Percentiles rank a stretch among this genome's conserved stretches.
phyloP scores from a whole-genome alignment of 2,113 vertebrate genomes.

The Vulpes ferrilata region DNA sequence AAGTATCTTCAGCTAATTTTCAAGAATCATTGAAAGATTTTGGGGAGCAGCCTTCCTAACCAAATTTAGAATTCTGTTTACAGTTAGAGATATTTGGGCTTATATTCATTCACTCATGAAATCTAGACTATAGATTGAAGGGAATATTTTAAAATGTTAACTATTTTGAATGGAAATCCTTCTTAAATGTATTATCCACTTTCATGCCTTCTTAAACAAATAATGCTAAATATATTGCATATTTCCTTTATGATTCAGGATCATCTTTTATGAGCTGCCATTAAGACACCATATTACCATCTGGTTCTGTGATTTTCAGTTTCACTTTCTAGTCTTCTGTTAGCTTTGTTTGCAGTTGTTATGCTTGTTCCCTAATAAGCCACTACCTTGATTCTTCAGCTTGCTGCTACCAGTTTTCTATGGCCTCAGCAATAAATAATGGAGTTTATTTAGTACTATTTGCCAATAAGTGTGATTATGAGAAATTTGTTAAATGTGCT shows the following conservation, averaged over 20 bases:
- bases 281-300: neutral
- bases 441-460: neutral
- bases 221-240: neutral
- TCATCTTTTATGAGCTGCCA: neutral
- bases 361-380: neutral
- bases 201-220: constrained; percentile 5
- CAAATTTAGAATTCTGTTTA: constrained; percentile 72
- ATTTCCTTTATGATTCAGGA: neutral
- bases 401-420: neutral
- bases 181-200: neutral
- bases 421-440: constrained; percentile 25
- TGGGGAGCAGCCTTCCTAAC: constrained; percentile 50
- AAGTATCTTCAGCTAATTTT: constrained; percentile 71
- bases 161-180: constrained; percentile 42
- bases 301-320: neutral
- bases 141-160: constrained; percentile 37
- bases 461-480: neutral
- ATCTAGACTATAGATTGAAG: neutral
- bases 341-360: constrained; percentile 11
- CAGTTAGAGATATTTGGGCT: constrained; percentile 34
- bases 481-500: neutral
- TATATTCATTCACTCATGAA: constrained; percentile 59
- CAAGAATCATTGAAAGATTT: constrained; percentile 72
- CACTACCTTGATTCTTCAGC: neutral
- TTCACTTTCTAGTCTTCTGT: constrained; percentile 7